Evolutionary conservation across 2,797 vertebrate species (phyloP).

Genomic region (Lithobates sylvaticus): DNA sequence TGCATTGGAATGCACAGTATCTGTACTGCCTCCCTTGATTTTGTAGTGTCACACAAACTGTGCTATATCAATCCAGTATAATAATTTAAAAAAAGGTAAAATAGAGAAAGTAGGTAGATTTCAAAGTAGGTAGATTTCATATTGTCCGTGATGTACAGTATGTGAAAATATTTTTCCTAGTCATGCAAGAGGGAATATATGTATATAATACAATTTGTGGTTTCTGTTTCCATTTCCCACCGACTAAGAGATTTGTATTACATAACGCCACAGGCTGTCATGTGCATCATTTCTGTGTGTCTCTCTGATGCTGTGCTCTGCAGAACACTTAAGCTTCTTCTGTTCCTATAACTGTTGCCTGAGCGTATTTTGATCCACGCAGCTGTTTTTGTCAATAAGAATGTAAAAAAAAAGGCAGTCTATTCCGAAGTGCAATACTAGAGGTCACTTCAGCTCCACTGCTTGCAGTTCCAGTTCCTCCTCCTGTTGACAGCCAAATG

Average conservation of each 20-base stretch:
- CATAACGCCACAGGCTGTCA: not conserved
- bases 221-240: not conserved
- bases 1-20: too few species aligned
- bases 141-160: not conserved
- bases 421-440: not conserved
- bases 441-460: slow-evolving; percentile 1
- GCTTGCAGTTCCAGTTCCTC: not conserved
- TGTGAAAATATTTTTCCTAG: not conserved
- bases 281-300: not conserved
- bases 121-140: not conserved
- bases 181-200: not conserved
- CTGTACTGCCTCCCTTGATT: too few species aligned
- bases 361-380: slow-evolving; percentile 47
- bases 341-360: slow-evolving; percentile 36
- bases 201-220: too few species aligned
- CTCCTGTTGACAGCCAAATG: not conserved
- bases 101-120: not conserved
- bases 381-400: slow-evolving; percentile 53
- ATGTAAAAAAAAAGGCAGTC: slow-evolving; percentile 21
- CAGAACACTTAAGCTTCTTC: slow-evolving; percentile 55
- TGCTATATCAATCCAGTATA: too few species aligned
- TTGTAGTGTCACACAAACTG: too few species aligned
- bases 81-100: too few species aligned
- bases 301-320: slow-evolving; percentile 35
- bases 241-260: not conserved